A percentile compares a stretch with the other conserved stretches of the same genome.
Conservation (phyloP, 2,113 vertebrate species). For the Malurus alboscapulatus region DNA sequence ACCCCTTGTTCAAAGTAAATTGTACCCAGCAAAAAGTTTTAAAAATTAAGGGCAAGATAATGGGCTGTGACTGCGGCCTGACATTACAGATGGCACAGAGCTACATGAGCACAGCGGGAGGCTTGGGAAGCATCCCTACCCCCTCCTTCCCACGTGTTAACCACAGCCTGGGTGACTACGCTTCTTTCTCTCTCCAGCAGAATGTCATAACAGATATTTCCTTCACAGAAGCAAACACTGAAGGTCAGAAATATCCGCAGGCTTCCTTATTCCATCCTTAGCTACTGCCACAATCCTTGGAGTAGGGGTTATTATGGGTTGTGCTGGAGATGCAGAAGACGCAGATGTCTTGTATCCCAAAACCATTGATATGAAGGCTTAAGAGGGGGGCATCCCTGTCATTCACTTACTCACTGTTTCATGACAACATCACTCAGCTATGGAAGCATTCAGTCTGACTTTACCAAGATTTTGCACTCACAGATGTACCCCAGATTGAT, state of each 20-base stretch:
- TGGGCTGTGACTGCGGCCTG: background rate
- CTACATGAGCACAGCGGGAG: background rate
- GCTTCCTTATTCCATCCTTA: background rate
- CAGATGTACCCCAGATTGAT: conserved; percentile 88
- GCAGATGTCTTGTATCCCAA: background rate
- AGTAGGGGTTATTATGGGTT: background rate
- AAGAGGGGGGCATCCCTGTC: background rate
- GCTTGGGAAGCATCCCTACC: background rate
- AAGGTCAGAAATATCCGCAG: background rate
- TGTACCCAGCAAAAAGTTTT: background rate
- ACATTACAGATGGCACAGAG: background rate
- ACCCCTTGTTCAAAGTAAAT: background rate
- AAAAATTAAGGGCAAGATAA: background rate
- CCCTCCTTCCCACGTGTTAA: background rate
- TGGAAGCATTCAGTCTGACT: conserved; percentile 12
- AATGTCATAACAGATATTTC: background rate
- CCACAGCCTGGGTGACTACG: background rate
- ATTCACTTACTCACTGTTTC: background rate
- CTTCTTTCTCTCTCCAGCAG: background rate
- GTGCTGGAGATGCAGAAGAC: background rate
- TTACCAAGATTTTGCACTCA: conserved; percentile 42
- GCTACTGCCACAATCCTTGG: background rate
- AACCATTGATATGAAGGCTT: background rate
- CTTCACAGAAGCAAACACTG: background rate
- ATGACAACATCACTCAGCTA: background rate